Conservation (phyloP, 2,888 invertebrate species). For the Acronicta psi region DNA sequence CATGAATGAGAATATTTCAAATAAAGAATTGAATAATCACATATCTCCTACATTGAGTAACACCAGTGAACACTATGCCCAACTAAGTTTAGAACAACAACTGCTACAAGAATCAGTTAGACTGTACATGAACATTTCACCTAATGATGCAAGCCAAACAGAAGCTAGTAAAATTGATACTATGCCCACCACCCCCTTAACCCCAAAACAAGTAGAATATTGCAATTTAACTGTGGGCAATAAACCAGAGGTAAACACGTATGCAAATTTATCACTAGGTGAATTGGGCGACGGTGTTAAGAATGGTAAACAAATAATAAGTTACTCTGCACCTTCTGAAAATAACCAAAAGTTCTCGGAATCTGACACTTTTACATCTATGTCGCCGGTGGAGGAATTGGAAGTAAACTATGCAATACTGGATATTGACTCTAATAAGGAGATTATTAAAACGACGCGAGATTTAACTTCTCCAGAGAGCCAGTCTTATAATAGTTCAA, state of each 20-base stretch:
- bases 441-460: constrained; percentile 62
- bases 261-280: constrained; percentile 81
- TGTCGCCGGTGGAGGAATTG: constrained; percentile 80
- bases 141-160: constrained; percentile 66
- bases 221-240: constrained; percentile 73
- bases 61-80: constrained; percentile 85
- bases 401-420: constrained; percentile 94
- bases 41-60: constrained; percentile 83
- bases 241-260: constrained; percentile 77
- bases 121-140: constrained; percentile 83
- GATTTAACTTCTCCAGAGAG: constrained; percentile 75
- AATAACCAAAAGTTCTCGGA: constrained; percentile 79
- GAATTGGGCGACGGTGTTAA: constrained; percentile 75
- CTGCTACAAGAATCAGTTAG: constrained; percentile 66
- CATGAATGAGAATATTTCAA: constrained; percentile 67
- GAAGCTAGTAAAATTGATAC: constrained; percentile 70
- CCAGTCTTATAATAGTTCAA: constrained; percentile 73
- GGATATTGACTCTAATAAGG: constrained; percentile 91
- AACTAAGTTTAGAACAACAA: constrained; percentile 79
- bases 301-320: constrained; percentile 65
- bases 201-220: constrained; percentile 81
- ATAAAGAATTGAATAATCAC: constrained; percentile 60
- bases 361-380: constrained; percentile 80
- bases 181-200: constrained; percentile 75
- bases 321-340: constrained; percentile 64